Evolutionary conservation across 2,113 vertebrate genomes (phyloP).

Genomic region (Nesogale talazaci): DNA sequence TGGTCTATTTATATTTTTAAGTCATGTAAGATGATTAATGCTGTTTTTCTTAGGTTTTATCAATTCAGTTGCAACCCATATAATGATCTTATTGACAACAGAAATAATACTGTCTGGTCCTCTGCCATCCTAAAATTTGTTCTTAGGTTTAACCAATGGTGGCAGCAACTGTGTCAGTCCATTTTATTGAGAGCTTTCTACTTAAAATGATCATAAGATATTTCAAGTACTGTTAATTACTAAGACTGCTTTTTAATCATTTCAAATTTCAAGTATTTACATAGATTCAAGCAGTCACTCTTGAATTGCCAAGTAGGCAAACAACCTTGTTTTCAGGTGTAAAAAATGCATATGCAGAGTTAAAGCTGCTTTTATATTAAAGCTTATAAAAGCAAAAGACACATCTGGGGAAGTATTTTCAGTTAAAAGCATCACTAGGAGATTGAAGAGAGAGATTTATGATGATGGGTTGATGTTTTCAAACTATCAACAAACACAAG

Average conservation of each 20-base stretch:
- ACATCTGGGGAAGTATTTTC: conserved; percentile 17
- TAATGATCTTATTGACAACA: too few relatives aligned
- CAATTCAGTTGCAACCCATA: too few relatives aligned
- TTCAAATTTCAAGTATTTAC: neutral
- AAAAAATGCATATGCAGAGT: conserved; percentile 34
- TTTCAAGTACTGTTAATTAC: neutral
- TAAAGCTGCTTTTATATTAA: conserved; percentile 37
- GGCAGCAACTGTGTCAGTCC: too few relatives aligned
- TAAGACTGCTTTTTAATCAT: neutral
- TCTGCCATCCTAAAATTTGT: too few relatives aligned
- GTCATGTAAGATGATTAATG: neutral
- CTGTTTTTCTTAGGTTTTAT: too few relatives aligned
- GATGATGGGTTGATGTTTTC: conserved; percentile 45
- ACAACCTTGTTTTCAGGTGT: neutral
- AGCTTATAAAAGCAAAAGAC: neutral
- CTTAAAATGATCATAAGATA: neutral
- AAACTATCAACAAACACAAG: conserved; percentile 50
- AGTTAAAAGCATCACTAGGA: neutral
- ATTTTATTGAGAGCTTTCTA: too few relatives aligned
- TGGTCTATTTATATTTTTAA: neutral
- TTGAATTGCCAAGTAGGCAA: neutral
- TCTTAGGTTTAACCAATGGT: too few relatives aligned
- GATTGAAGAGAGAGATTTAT: conserved; percentile 4
- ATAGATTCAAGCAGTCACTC: neutral
- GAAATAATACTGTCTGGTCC: too few relatives aligned